A percentile compares a stretch with the other conserved stretches of the same genome.
Conservation (phyloP, 2,113 vertebrate genomes). For the Oophaga pumilio region DNA sequence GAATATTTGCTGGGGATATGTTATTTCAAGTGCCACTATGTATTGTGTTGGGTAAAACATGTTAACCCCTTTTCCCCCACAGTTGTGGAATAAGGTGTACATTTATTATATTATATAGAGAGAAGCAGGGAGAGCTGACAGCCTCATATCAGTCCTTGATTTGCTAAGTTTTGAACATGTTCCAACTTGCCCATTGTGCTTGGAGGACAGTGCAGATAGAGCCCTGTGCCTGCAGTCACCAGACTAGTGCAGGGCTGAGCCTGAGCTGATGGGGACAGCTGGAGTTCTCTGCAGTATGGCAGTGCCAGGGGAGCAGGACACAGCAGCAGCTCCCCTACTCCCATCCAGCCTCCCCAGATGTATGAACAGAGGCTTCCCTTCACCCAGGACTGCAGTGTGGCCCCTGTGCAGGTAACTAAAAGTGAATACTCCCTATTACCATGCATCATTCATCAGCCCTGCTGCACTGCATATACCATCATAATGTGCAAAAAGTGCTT, state of each 20-base stretch:
- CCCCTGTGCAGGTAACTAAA: neutral
- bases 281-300: conserved; percentile 67
- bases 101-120: neutral
- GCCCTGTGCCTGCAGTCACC: conserved; percentile 55
- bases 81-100: no score
- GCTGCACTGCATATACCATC: neutral
- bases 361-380: conserved; percentile 61
- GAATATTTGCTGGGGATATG: neutral
- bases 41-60: neutral
- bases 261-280: neutral
- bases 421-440: no score
- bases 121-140: neutral
- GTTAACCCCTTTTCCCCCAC: neutral
- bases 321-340: conserved; percentile 4
- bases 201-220: neutral
- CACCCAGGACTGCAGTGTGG: conserved; percentile 43
- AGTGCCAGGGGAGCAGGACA: conserved; percentile 66
- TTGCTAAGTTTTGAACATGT: conserved; percentile 54
- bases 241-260: neutral
- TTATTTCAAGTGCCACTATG: neutral
- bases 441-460: neutral
- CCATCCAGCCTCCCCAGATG: neutral
- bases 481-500: neutral
- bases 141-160: neutral
- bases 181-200: conserved; percentile 49